phyloP scores from a whole-genome alignment of 2,888 invertebrate genomes.

The Drosophila algonquin region DNA sequence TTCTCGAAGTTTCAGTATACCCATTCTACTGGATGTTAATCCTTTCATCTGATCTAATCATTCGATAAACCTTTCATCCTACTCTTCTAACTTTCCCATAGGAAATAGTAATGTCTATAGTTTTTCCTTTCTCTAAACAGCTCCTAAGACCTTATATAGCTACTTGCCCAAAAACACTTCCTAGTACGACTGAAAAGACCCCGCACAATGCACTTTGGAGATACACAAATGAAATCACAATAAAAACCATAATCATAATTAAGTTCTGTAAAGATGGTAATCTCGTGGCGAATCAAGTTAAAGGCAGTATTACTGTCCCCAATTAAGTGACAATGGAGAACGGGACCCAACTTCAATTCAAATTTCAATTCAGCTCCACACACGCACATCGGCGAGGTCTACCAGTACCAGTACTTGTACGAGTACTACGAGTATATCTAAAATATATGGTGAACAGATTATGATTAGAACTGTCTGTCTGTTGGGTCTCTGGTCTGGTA shows the following conservation, averaged over 20 bases:
- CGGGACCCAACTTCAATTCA: conserved; percentile 9
- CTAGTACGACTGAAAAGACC: background rate
- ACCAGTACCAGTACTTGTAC: background rate
- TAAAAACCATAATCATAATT: conserved; percentile 28
- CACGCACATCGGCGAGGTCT: conserved; percentile 28
- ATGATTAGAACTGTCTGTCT: background rate
- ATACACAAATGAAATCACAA: conserved; percentile 24
- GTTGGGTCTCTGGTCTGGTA: background rate
- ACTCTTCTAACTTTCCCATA: no score
- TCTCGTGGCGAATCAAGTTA: conserved; percentile 21
- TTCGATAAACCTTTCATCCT: no score
- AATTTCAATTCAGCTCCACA: conserved; percentile 19
- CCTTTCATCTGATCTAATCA: no score
- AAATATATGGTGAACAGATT: conserved; percentile 1
- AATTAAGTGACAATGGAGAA: conserved; percentile 69
- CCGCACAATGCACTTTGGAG: conserved; percentile 6
- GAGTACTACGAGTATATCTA: background rate
- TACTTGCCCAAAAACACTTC: background rate
- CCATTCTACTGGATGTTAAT: no score
- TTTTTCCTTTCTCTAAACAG: background rate
- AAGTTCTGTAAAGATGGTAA: conserved; percentile 34
- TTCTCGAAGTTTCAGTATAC: no score
- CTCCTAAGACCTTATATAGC: no score
- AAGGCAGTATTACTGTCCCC: conserved; percentile 46
- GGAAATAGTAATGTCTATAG: no score